These are phyloP conservation scores for Dusona sp. DNA, from an alignment of 2,888 invertebrate genomes.

Conservation along the genomic window DNA sequence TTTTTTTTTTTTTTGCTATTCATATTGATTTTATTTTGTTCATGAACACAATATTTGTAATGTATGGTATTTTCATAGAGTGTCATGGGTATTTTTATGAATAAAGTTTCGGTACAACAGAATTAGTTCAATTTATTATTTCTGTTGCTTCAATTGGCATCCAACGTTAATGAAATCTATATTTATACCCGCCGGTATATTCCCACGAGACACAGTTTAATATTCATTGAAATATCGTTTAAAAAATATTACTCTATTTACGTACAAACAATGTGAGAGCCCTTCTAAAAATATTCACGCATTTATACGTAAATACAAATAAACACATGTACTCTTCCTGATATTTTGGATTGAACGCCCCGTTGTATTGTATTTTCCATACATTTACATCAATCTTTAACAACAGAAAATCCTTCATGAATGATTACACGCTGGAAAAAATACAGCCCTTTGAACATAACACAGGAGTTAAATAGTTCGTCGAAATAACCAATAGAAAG, in stretches of 20 bases:
- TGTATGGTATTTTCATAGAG: not conserved
- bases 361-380: not conserved
- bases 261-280: not conserved
- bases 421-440: not conserved
- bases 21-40: constrained; percentile 12
- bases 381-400: not conserved
- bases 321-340: not conserved
- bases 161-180: not conserved
- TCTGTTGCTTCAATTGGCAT: not conserved
- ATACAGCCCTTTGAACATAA: not conserved
- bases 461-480: not conserved
- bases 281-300: not conserved
- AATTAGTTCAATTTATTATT: not conserved
- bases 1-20: constrained; percentile 3
- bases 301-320: not conserved
- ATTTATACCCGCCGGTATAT: not conserved
- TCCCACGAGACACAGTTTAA: not conserved
- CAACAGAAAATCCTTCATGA: not conserved
- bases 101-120: not conserved
- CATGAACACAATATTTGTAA: not conserved
- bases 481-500: not conserved
- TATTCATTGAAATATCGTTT: not conserved
- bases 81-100: not conserved
- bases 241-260: not conserved
- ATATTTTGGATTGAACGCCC: not conserved